Evolutionary conservation across 2,888 invertebrate species (phyloP), one percentile per base, ranked within the genome.

Genomic region (Endotricha flammealis): DNA sequence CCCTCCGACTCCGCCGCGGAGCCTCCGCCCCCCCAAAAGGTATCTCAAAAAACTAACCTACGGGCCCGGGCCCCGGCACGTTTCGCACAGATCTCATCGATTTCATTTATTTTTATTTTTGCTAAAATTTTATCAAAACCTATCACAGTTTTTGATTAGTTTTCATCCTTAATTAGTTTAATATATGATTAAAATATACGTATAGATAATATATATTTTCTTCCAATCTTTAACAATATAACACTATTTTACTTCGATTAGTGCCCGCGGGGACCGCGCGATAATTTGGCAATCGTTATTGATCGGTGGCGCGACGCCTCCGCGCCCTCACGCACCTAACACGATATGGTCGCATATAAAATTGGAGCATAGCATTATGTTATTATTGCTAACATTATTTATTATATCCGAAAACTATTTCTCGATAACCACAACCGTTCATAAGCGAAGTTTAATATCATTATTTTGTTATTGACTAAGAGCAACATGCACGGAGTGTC

Each of bases 81-180:
- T 17, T 47, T 46, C 50, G 57, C 57, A 51, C 56, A 50, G 57
- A 50, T 65, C 56, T 60, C 60, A 59, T 53, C 42, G 36, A 36
- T 42, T 40, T 42, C 30, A 38, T 22, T 36, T 33, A 30, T 39
- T 31, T 41, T 41, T 44, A 41, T 67, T 59, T 73, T 72, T 70
- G 78, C 82, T 82, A 83, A 85, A 85, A 80, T 80, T 83, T 80
- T 86, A 85, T 85, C 85, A 86, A 86, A 86, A 86, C 86, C 83
- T 86, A 86, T 86, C 86, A 86, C 86, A 85, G 86, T 86, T 85
- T 83, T 80, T 82, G 86, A 86, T 82, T 86, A 86, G 81, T 86
- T 81, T 82, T 80, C 82, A 77, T 77, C 66, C 83, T 86, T 83
- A 86, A 81, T 79, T 82, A 73, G 60, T 65, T 82, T 83, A 85